phyloP scores from a whole-genome alignment of 2,113 vertebrate species.

The Sorex fumeus region DNA sequence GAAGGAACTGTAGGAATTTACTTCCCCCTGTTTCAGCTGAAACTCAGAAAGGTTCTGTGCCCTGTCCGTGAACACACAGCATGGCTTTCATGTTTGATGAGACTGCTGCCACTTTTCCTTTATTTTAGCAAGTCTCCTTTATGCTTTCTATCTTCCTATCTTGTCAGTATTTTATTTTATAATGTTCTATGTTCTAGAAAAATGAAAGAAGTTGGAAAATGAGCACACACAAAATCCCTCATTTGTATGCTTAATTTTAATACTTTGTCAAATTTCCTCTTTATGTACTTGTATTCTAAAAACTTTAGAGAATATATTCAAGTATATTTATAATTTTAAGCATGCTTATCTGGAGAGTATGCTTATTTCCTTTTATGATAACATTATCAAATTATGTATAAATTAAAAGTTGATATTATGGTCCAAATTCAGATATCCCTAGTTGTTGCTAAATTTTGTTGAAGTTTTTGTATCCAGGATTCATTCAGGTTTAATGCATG shows the following conservation, averaged over 20 bases:
- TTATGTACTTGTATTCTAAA: neutral
- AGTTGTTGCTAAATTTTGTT: neutral
- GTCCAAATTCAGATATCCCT: neutral
- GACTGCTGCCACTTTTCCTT: neutral
- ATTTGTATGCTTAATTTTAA: neutral
- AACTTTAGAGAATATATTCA: neutral
- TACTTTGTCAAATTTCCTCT: neutral
- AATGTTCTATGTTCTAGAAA: neutral
- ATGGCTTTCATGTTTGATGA: neutral
- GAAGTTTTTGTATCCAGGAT: neutral
- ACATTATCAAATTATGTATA: neutral
- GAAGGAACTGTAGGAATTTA: neutral
- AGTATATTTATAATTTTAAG: neutral
- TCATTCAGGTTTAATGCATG: neutral
- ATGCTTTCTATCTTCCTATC: neutral
- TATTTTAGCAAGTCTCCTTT: neutral
- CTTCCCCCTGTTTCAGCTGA: neutral
- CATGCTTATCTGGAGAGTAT: neutral
- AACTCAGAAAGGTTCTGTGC: neutral
- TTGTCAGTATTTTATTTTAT: neutral
- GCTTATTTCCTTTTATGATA: constrained; percentile 6
- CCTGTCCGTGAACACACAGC: too few species aligned
- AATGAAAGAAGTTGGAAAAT: neutral
- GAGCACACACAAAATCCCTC: neutral
- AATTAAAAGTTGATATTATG: constrained; percentile 21